Conservation (phyloP, 2,888 invertebrate genomes). For the Xestia xanthographa region DNA sequence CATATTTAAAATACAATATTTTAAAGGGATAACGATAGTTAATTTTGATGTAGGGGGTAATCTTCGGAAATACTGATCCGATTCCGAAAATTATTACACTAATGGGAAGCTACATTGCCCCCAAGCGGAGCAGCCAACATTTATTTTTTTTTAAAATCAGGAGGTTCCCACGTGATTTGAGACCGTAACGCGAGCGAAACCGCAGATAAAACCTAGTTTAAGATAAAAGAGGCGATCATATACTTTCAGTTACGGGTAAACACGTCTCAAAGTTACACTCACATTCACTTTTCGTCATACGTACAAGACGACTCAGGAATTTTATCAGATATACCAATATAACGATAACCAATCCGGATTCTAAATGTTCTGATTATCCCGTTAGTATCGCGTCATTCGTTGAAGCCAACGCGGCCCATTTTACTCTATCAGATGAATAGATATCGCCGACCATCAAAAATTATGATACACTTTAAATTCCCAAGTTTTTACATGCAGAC, state of each 20-base stretch:
- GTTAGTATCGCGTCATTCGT: constrained; percentile 35
- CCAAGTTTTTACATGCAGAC: constrained; percentile 32
- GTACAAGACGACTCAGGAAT: constrained; percentile 32
- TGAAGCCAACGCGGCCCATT: constrained; percentile 26
- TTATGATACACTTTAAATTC: constrained; percentile 57
- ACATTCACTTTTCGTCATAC: constrained; percentile 41
- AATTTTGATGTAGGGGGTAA: neutral
- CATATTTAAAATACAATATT: too few species aligned
- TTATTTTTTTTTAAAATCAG: neutral
- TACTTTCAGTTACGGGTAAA: constrained; percentile 18
- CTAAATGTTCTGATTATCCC: constrained; percentile 52
- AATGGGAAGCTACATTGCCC: neutral
- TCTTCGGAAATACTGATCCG: neutral
- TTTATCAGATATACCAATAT: constrained; percentile 55
- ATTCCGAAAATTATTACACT: neutral
- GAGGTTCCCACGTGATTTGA: neutral
- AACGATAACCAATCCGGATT: constrained; percentile 58
- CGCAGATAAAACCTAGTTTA: neutral
- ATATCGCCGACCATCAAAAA: constrained; percentile 35
- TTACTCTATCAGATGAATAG: constrained; percentile 40
- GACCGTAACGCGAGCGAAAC: too few species aligned
- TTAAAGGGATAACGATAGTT: too few species aligned
- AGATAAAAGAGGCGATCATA: constrained; percentile 17
- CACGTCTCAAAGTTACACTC: constrained; percentile 23
- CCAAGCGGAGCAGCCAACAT: neutral